Conservation (phyloP, 2,888 invertebrate genomes). For the Oxyscelio sp. region DNA sequence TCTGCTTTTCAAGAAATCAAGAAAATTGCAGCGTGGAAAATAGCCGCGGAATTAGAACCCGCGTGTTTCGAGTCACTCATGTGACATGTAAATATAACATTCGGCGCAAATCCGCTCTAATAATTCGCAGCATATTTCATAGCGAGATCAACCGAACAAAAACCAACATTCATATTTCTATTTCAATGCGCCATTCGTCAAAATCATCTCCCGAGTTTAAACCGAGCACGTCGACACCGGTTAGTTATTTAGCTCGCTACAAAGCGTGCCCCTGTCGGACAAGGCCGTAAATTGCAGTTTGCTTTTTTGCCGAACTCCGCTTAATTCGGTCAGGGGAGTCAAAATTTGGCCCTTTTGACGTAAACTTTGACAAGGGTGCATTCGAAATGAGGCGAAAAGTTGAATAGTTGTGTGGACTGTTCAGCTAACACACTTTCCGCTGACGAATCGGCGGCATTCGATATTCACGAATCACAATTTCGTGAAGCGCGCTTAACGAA, state of each 20-base stretch:
- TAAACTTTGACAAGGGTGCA: slow-evolving; percentile 27
- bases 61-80: slow-evolving; percentile 24
- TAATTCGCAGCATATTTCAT: background rate
- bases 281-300: no score
- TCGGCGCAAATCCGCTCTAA: background rate
- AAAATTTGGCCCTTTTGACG: slow-evolving; percentile 12
- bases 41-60: slow-evolving; percentile 26
- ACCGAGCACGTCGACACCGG: no score
- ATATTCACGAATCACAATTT: slow-evolving; percentile 27
- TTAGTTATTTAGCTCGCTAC: no score
- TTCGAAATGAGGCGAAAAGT: slow-evolving; percentile 22
- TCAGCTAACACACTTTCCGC: slow-evolving; percentile 15
- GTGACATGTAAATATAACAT: background rate
- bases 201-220: no score
- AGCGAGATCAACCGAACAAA: no score
- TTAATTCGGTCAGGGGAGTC: slow-evolving; percentile 11
- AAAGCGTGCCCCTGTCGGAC: no score
- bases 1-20: slow-evolving; percentile 31
- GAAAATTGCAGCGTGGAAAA: slow-evolving; percentile 19
- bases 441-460: slow-evolving; percentile 23
- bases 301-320: no score
- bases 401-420: slow-evolving; percentile 1
- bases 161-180: no score
- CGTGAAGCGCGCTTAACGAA: slow-evolving; percentile 42
- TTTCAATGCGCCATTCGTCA: no score